phyloP scores from a whole-genome alignment of 2,888 invertebrate species.

The Rhagium mordax region DNA sequence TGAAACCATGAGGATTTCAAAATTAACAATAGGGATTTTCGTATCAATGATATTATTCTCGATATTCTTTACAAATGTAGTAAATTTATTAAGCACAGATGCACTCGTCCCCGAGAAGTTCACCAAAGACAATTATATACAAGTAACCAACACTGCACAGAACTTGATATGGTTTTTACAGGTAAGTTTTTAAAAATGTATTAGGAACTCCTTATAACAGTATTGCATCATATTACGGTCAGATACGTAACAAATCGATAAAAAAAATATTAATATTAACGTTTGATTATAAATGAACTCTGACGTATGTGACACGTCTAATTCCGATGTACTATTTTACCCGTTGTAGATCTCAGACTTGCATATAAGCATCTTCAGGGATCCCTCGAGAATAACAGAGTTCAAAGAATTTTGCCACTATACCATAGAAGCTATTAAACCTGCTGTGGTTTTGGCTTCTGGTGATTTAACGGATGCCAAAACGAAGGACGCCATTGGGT shows the following conservation, averaged over 20 bases:
- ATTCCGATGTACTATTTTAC: too few species aligned
- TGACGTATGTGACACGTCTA: too few species aligned
- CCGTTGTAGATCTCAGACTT: slow-evolving; percentile 86
- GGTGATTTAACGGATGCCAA: slow-evolving; percentile 94
- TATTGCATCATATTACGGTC: too few species aligned
- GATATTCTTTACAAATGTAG: slow-evolving; percentile 79
- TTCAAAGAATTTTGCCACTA: slow-evolving; percentile 85
- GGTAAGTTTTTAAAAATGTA: slow-evolving; percentile 72
- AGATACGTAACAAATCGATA: too few species aligned
- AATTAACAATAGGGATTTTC: slow-evolving; percentile 75
- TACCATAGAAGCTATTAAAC: slow-evolving; percentile 82
- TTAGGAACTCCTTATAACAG: too few species aligned
- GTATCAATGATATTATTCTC: slow-evolving; percentile 78
- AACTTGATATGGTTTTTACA: slow-evolving; percentile 85
- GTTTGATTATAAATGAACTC: too few species aligned
- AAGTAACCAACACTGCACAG: slow-evolving; percentile 73
- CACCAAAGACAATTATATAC: slow-evolving; percentile 64
- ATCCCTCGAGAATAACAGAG: slow-evolving; percentile 81
- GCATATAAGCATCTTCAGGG: slow-evolving; percentile 89
- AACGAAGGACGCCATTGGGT: slow-evolving; percentile 83
- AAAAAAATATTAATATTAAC: too few species aligned
- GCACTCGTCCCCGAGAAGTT: slow-evolving; percentile 55
- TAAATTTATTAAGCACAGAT: slow-evolving; percentile 78
- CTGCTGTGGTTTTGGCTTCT: slow-evolving; percentile 85
- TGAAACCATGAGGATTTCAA: slow-evolving; percentile 76